Percentiles rank a stretch among this genome's conserved stretches.
These are phyloP conservation scores for Drosophila niveifrons DNA, from an alignment of 2,888 invertebrate species.

Conservation along the genomic window DNA sequence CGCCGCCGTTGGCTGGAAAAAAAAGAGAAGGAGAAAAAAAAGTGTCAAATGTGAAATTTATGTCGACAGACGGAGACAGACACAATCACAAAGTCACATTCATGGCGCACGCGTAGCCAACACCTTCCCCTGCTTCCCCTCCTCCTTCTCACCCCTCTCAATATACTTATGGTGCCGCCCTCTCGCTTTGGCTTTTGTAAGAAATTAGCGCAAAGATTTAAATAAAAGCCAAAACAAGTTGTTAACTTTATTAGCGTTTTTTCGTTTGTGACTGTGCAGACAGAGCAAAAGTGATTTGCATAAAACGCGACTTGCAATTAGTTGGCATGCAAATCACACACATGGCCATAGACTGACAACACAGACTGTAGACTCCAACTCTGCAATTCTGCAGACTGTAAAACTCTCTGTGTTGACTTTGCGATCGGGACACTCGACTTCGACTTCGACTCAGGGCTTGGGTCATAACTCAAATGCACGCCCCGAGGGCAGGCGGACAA, in stretches of 20 bases:
- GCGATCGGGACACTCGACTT: constrained; percentile 1
- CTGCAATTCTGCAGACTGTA: constrained; percentile 7
- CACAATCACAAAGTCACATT: constrained; percentile 32
- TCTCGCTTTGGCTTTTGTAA: constrained; percentile 17
- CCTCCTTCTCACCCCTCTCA: not conserved
- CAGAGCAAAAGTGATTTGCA: constrained; percentile 60
- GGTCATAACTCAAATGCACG: constrained; percentile 58
- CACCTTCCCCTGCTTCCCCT: not conserved
- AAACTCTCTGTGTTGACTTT: constrained; percentile 5
- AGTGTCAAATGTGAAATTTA: constrained; percentile 81
- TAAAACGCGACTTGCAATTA: constrained; percentile 65
- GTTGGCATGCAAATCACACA: constrained; percentile 70
- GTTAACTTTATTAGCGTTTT: constrained; percentile 67
- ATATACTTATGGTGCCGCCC: constrained; percentile 21
- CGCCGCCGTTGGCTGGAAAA: constrained; percentile 45
- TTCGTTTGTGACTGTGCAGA: constrained; percentile 19
- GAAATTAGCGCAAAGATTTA: constrained; percentile 57
- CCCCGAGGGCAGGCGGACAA: constrained; percentile 31
- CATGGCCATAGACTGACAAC: constrained; percentile 39
- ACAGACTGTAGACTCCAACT: constrained; percentile 23
- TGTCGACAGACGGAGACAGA: constrained; percentile 57
- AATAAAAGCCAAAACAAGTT: constrained; percentile 65
- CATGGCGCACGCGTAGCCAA: constrained; percentile 52
- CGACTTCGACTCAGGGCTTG: constrained; percentile 25
- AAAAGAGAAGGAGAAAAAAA: constrained; percentile 28